A percentile compares a stretch with the other conserved stretches of the same genome.
These are phyloP conservation scores for Aurelia aurita complex sp. Pacific DNA, from an alignment of 30 jellyfish, hydroid and myxozoan genomes.

Conservation along the genomic window DNA sequence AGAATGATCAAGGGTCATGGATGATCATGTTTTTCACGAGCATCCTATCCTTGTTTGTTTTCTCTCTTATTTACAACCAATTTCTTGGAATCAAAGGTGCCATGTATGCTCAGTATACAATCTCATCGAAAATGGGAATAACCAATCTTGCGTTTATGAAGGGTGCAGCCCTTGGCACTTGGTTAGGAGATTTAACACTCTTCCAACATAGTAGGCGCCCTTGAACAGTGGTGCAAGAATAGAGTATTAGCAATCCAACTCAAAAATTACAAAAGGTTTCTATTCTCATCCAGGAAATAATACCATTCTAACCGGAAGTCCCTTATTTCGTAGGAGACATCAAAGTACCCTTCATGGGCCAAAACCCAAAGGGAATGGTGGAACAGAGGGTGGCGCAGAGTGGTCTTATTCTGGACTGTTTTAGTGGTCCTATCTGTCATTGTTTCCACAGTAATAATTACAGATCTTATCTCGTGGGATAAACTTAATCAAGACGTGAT, in stretches of 20 bases:
- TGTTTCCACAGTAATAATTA: conserved; percentile 63
- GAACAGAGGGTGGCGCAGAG: conserved; percentile 88
- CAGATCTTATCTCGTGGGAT: conserved; percentile 88
- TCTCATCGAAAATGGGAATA: conserved; percentile 80
- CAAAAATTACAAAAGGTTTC: no score
- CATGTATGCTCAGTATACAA: conserved; percentile 35
- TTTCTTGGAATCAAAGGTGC: conserved; percentile 71
- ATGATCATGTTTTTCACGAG: conserved; percentile 78
- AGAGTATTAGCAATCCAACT: no score
- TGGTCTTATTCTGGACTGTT: conserved; percentile 79
- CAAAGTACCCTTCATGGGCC: conserved; percentile 82
- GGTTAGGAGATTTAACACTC: conserved; percentile 85
- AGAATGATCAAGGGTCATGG: conserved; percentile 92
- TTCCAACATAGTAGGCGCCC: no score
- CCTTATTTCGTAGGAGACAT: conserved; percentile 37
- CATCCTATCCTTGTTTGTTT: conserved; percentile 52
- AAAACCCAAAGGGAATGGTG: conserved; percentile 72
- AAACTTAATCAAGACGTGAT: conserved; percentile 68
- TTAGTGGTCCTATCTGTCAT: conserved; percentile 66
- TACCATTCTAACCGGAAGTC: no score
- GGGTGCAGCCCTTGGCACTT: conserved; percentile 96
- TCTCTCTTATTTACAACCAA: conserved; percentile 80
- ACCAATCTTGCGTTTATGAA: conserved; percentile 75
- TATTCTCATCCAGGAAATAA: no score
- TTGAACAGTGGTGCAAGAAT: no score